Evolutionary conservation across 2,888 invertebrate species (phyloP), one percentile per base, ranked within the genome.

Genomic region (Noctua pronuba): DNA sequence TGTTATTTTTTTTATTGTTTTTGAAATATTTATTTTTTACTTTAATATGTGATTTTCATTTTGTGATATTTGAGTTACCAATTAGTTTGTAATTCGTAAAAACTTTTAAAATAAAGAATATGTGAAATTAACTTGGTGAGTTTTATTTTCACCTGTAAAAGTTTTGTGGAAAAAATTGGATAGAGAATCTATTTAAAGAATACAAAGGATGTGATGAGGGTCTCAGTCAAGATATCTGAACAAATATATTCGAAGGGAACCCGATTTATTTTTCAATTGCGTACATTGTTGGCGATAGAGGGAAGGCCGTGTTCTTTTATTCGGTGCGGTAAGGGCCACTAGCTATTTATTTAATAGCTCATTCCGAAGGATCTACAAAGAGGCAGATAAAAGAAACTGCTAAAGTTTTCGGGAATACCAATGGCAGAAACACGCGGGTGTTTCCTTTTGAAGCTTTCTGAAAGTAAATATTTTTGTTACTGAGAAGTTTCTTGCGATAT

Each of bases 41-140:
- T 82, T 88, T 88, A 72, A 75, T 64, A 78, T 87, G 89, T 91
- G 87, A 86, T 90, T 91, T 88, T 90, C 71, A 88, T 92, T 90
- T 91, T 93, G 85, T 92, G 94, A 94, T 95, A 94, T 92, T 92
- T 88, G 65, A 82, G 89, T 88, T 88, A 88, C 89, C 89, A 88
- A 75, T 88, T 85, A 84, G 75, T 84, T 62, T 77, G 72, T 71
- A 81, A 70, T 82, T 81, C 73, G 67, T 88, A 82, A 85, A 82
- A 84, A 85, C 85, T 87, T 89, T 86, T 77, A 68, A 85, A 90
- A 87, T 89, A 89, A 90, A 90, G 66, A 79, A 85, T 86, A 86
- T 85, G 82, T 88, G 81, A 88, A 87, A 69, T 71, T 52, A 18
- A 76, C 18, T 35, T 41, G 35, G n/a, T 5, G 18, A 72, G 24